Conservation (phyloP, 2,113 vertebrate species). For the Lethenteron camtschaticum region DNA sequence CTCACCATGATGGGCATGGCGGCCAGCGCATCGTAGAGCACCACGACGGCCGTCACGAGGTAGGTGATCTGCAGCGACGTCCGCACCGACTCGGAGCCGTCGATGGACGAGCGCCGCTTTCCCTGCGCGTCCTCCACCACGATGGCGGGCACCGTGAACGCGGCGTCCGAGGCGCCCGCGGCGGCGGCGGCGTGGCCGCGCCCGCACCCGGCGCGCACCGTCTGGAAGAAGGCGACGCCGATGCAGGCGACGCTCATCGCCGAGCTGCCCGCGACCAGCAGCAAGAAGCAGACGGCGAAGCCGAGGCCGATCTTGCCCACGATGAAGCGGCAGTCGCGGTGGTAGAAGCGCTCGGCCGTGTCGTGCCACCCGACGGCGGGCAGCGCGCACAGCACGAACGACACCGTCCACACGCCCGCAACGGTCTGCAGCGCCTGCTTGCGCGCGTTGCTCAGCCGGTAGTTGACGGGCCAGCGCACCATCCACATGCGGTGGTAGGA, state of each 20-base stretch:
- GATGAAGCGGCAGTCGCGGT: conserved; percentile 61
- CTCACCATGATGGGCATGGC: conserved; percentile 71
- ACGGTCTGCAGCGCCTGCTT: conserved; percentile 75
- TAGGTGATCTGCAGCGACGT: conserved; percentile 72
- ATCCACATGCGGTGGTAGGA: conserved; percentile 95
- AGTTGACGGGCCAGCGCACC: conserved; percentile 85
- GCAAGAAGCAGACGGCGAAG: conserved; percentile 68
- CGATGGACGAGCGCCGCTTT: conserved; percentile 64
- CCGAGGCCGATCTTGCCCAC: conserved; percentile 63
- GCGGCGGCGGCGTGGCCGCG: conserved; percentile 27
- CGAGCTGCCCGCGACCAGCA: conserved; percentile 57
- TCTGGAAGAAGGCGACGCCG: conserved; percentile 62
- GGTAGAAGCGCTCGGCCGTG: conserved; percentile 56
- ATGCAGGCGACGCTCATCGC: conserved; percentile 57
- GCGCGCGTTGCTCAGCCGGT: conserved; percentile 72
- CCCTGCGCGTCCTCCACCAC: conserved; percentile 74
- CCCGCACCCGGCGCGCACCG: conserved; percentile 31
- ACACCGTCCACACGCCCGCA: conserved; percentile 90
- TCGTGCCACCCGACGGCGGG: conserved; percentile 78
- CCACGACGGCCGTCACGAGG: conserved; percentile 55
- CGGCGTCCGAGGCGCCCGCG: conserved; percentile 29
- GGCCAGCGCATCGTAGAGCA: conserved; percentile 67
- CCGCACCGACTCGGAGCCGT: conserved; percentile 55
- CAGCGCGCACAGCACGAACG: conserved; percentile 63
- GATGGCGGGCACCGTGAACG: conserved; percentile 66